Evolutionary conservation across 2,113 vertebrate genomes (phyloP).

Genomic region (Hippocampus barbouri): DNA sequence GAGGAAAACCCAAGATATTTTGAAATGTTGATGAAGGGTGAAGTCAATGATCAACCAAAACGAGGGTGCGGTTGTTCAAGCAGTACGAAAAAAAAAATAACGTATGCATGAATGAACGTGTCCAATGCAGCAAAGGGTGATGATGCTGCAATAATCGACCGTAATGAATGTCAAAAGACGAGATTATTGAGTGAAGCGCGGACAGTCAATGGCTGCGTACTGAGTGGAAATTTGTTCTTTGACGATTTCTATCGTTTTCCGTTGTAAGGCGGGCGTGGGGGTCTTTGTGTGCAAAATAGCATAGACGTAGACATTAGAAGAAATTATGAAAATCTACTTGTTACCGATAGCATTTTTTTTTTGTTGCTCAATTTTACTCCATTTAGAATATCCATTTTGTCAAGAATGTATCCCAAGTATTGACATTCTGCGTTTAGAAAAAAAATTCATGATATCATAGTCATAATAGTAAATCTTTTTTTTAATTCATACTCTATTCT

Average conservation of each 20-base stretch:
- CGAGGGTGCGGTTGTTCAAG: slow-evolving; percentile 5
- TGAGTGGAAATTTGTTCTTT: neutral
- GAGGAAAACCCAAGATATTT: neutral
- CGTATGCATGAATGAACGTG: slow-evolving; percentile 9
- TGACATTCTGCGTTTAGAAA: neutral
- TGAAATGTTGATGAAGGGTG: neutral
- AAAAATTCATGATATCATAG: too few relatives aligned
- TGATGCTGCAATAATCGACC: neutral
- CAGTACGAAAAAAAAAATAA: slow-evolving; percentile 15
- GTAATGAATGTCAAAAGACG: neutral
- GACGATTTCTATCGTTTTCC: too few relatives aligned
- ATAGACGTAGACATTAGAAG: neutral
- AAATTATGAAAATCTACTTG: too few relatives aligned
- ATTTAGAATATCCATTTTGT: neutral
- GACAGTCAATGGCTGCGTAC: neutral
- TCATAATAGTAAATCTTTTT: too few relatives aligned
- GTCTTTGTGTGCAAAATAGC: neutral
- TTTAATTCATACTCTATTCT: too few relatives aligned
- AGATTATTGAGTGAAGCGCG: slow-evolving; percentile 13
- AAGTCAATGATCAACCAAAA: neutral
- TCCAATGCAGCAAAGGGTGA: slow-evolving; percentile 1
- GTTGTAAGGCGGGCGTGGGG: neutral
- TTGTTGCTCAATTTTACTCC: neutral
- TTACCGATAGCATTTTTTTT: neutral
- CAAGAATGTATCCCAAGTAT: neutral